Evolutionary conservation across 2,888 invertebrate genomes (phyloP), one percentile per base, ranked within the genome.

Genomic region (Oxytorus armatus): DNA sequence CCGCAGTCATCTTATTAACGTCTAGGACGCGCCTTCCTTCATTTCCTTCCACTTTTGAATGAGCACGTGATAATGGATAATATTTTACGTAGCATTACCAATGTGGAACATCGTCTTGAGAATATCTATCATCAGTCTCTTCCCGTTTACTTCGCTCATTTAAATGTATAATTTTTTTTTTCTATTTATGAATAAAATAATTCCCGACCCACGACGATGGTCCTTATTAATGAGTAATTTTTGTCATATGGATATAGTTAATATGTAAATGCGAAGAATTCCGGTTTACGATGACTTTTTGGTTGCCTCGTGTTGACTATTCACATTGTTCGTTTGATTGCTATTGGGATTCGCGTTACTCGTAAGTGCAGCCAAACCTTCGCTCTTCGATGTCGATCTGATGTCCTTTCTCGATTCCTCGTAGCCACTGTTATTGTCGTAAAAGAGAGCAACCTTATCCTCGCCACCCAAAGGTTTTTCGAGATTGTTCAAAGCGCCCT

Each of bases 401-500:
- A 78, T 77, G 49, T 89, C 87, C 39, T 88, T 88, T 29, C 61
- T 86, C 16, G 85, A 53, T 3, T 88, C 88, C 3, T 85, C 85
- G 78, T 87, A 87, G 25, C 85, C 84, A 59, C 85, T 85, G 69
- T 86, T 85, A 69, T 87, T 86, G 65, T 90, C 84, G 77, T 88
- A 89, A 82, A 89, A 91, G 2, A 91, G 81, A 29, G 89, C 91
- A n/a, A 91, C 84, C 16, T 85, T 80, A 10, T 87, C 87, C 8
- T 86, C 84, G 21, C 82, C 74, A 14, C 29, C 42, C 16, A 57
- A n/a, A 8, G 74, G 47, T n/a, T 73, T 69, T 47, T 51, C 47
- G 14, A 66, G 21, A 18, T 76, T 57, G 5, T 44, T 53, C 2
- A 42, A 23, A n/a, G 57, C 1, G 0, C 44, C 81, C 0, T 86